Evolutionary conservation across 2,888 invertebrate genomes (phyloP).

Genomic region (Lamellibrachia columna): DNA sequence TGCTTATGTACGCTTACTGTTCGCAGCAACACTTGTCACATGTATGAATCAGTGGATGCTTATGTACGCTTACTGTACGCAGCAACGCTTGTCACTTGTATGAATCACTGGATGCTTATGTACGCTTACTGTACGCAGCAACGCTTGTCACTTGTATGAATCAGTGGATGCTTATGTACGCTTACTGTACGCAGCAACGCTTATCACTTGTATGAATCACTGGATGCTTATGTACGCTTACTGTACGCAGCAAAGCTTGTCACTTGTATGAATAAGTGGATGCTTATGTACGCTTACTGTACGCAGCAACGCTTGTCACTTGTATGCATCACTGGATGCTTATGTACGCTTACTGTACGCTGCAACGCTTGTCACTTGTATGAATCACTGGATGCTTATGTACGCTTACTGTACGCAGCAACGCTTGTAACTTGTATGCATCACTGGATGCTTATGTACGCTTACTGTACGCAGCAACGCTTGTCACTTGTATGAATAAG

Average conservation of each 20-base stretch:
- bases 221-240: no score
- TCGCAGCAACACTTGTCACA: no score
- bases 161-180: not conserved
- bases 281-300: not conserved
- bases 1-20: no score
- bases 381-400: not conserved
- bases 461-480: no score
- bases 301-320: not conserved
- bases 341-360: no score
- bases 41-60: no score
- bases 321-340: not conserved
- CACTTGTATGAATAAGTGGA: not conserved
- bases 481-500: not conserved
- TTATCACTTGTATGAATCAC: not conserved
- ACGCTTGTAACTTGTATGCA: not conserved
- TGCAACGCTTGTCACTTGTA: not conserved
- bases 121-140: no score
- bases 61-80: no score
- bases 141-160: not conserved
- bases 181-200: not conserved
- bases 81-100: no score
- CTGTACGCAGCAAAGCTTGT: no score
- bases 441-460: not conserved
- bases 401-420: not conserved
- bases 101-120: no score